Base-by-base conservation (phyloP, 2,113 vertebrate species). In the Speoplatyrhinus poulsoni region DNA sequence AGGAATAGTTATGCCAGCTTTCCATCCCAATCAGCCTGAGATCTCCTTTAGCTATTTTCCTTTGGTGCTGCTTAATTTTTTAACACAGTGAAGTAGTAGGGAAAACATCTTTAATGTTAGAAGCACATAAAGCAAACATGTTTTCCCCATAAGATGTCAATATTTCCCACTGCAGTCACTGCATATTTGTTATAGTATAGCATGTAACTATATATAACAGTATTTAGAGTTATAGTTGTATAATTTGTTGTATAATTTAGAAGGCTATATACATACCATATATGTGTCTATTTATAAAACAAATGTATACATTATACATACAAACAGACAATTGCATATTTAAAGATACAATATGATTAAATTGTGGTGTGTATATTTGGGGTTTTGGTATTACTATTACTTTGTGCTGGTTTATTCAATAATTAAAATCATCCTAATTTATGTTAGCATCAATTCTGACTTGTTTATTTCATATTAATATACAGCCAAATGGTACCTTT, bases 1-100 rank as follows among this genome's bases (percentile, higher is more conserved):
- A 69, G 69, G 56, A 86, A 72, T 9, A 46, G 46, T 62, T 56
- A 53, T 70, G 72, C 73, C 68, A 77, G 63, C 57, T 75, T 74
- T 70, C 9, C 62, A 33, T n/a, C 9, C 19, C 19, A 7, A n/a
- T 76, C 68, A 62, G 55, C n/a, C 17, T 66, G 41, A 46, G 60
- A 41, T 54, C 16, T 32, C 11, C 5, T 41, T 69, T 6, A 66
- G 2, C 19, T 66, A 12, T 3, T 62, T 50, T 74, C 53, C 16
- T 26, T 12, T 52, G 32, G 15, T 50, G 52, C 56, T 33, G 49
- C 12, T 33, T 41, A 55, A 50, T 3, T 1, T 61, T 63, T 50
- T 47, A 63, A 36, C 26, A 36, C 1, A 59, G 36, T 12, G 36
- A 36, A 36, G 54, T 17, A 10, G 17, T n/a, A 17, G 16, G n/a